These are phyloP conservation scores for Mimachlamys varia DNA, from an alignment of 2,888 invertebrate species.

Conservation along the genomic window DNA sequence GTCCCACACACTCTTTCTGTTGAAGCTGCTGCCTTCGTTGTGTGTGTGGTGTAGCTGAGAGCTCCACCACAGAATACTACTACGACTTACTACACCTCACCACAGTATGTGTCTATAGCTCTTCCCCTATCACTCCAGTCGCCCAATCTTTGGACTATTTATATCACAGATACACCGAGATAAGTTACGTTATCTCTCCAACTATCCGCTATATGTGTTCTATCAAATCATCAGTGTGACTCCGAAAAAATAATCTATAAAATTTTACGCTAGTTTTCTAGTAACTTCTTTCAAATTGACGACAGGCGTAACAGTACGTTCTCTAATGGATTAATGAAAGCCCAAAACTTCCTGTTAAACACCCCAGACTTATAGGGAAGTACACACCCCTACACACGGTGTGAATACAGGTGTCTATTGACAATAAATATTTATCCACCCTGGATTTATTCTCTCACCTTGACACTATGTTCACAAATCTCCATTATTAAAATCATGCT, in stretches of 20 bases:
- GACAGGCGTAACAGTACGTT: neutral
- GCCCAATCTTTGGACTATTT: conserved; percentile 36
- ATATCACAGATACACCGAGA: neutral
- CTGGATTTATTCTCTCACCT: neutral
- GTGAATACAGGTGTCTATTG: neutral
- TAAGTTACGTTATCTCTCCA: neutral
- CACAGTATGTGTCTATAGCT: neutral
- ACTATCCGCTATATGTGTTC: neutral
- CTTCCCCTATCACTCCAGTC: conserved; percentile 11
- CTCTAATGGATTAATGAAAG: neutral
- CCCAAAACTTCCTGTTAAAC: neutral
- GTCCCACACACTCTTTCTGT: neutral
- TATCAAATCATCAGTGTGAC: neutral
- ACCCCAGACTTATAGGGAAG: neutral
- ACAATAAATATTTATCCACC: neutral
- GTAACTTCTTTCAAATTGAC: neutral
- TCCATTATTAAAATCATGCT: neutral
- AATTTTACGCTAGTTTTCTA: neutral
- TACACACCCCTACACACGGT: neutral
- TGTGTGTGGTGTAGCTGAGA: neutral
- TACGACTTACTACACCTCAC: neutral
- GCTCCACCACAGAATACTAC: neutral
- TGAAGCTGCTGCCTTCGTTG: neutral
- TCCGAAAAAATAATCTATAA: neutral
- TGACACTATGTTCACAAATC: neutral